Evolutionary conservation across 2,888 invertebrate genomes (phyloP), one percentile per base, ranked within the genome.

Genomic region (Drosophila tanythrix): DNA sequence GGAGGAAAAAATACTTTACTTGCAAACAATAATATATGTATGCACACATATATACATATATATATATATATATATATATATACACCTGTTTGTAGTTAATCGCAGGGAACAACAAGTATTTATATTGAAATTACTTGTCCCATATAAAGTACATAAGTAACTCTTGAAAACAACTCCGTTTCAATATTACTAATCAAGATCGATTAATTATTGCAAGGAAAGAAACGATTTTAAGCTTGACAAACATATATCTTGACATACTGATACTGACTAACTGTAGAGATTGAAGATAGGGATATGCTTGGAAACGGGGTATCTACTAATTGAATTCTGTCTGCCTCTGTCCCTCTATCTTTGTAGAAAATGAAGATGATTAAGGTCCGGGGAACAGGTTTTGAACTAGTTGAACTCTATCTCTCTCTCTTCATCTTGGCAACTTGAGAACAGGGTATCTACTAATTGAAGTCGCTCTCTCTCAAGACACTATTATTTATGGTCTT

Each of bases 1-100:
- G 62, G 55, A 57, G 59, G 3, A 62, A 76, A 61, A 76, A 61
- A 58, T 57, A 53, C 52, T 25, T 56, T 29, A 7, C 29, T 8
- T 13, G 27, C 5, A 51, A 35, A 21, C 40, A 50, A n/a, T 40
- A 25, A 10, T 21, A 38, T 7, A 33, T n/a, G 29, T 18, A 29
- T 43, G 25, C 6, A 38, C 8, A 36, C 13, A 46, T 3, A 21
- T 33, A 43, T n/a, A 33, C 15, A 13, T 36, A 29, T 35, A 18
- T 11, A 11, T 11, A 7, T 18, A 5, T 4, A 29, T 27, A 15
- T 13, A 35, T 10, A 11, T 35, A 35, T 13, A 36, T 35, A 13
- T 35, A 36, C 15, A n/a, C n/a, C 8, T 46, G 15, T 8, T 7
- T 13, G 21, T 13, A 7, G 46, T 46, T 46, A 15, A 15, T 7